Evolutionary conservation across 2,888 invertebrate species (phyloP).

Genomic region (Drosophila hamatofila): DNA sequence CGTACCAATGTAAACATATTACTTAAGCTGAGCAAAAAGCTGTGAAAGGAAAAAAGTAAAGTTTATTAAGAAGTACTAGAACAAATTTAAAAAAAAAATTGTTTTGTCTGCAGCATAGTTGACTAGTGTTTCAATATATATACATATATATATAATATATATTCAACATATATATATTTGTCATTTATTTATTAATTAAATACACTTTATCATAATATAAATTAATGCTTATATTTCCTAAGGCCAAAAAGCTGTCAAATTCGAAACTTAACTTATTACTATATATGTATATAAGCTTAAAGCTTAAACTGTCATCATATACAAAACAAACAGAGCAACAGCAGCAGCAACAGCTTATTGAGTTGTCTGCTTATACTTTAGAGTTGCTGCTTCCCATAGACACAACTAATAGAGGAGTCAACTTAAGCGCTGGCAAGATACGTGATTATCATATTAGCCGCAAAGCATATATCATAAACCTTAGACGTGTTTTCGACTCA

Average conservation of each 20-base stretch:
- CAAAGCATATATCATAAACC: constrained; percentile 42
- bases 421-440: constrained; percentile 27
- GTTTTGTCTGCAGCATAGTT: too few relatives aligned
- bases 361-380: neutral
- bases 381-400: neutral
- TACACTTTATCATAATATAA: too few relatives aligned
- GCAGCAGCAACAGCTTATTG: constrained; percentile 1
- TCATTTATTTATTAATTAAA: too few relatives aligned
- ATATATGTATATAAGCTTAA: neutral
- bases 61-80: too few relatives aligned
- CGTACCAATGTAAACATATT: too few relatives aligned
- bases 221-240: too few relatives aligned
- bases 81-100: too few relatives aligned
- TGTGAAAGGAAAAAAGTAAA: too few relatives aligned
- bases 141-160: too few relatives aligned
- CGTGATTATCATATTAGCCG: constrained; percentile 30
- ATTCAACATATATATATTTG: too few relatives aligned
- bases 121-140: too few relatives aligned
- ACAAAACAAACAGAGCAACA: neutral
- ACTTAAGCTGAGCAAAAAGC: too few relatives aligned
- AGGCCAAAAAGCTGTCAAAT: neutral
- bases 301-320: neutral
- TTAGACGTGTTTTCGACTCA: constrained; percentile 31
- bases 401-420: constrained; percentile 20
- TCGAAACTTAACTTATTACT: neutral